A percentile compares a stretch with the other conserved stretches of the same genome.
Evolutionary conservation across 2,888 invertebrate species (phyloP).

Genomic region (Julus scandinavius): DNA sequence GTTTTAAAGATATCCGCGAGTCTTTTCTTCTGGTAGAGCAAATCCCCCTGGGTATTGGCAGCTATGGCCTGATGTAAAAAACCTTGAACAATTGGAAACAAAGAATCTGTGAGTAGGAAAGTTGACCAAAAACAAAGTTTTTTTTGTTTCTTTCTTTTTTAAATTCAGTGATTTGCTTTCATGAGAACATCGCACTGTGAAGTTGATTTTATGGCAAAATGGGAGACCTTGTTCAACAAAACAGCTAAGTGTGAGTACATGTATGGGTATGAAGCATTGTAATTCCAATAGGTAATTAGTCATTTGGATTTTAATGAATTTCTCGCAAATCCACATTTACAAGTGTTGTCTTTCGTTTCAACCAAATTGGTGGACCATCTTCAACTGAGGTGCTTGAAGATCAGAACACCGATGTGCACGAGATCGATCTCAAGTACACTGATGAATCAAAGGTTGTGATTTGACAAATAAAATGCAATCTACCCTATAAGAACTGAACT

Average conservation of each 20-base stretch:
- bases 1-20: slow-evolving; percentile 12
- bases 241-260: too few species aligned
- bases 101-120: not conserved
- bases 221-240: too few species aligned
- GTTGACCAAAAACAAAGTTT: not conserved
- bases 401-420: not conserved
- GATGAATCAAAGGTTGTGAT: too few species aligned
- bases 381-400: too few species aligned
- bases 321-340: too few species aligned
- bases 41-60: not conserved
- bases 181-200: not conserved
- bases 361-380: too few species aligned
- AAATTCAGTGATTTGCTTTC: slow-evolving; percentile 16
- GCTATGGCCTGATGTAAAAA: not conserved
- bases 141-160: not conserved
- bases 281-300: too few species aligned
- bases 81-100: not conserved
- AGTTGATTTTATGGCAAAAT: not conserved
- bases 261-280: too few species aligned
- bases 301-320: too few species aligned
- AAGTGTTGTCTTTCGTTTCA: too few species aligned
- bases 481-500: too few species aligned
- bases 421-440: not conserved
- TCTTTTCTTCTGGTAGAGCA: not conserved
- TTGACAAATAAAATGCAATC: too few species aligned